Percentiles rank a stretch among this genome's conserved stretches.
These are phyloP conservation scores for Paramisgurnus dabryanus DNA, from an alignment of 2,113 vertebrate genomes.

Conservation along the genomic window DNA sequence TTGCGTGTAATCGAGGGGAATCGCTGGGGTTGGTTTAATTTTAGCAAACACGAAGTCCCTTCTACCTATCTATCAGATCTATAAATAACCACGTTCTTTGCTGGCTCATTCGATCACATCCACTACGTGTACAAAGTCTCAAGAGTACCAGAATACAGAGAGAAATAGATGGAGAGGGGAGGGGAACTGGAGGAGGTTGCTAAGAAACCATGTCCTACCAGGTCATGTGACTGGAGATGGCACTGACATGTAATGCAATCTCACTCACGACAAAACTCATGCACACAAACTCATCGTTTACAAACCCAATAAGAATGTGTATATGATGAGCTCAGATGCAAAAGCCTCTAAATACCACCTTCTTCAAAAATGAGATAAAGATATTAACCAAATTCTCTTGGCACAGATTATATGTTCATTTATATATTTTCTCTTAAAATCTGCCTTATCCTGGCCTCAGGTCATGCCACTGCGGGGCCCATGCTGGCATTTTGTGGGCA, in stretches of 20 bases:
- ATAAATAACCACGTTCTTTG: constrained; percentile 40
- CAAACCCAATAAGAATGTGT: too few relatives aligned
- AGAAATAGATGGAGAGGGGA: constrained; percentile 25
- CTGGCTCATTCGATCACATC: constrained; percentile 18
- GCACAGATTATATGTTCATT: too few relatives aligned
- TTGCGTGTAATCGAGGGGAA: neutral
- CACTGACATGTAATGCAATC: constrained; percentile 31
- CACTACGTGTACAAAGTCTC: constrained; percentile 25
- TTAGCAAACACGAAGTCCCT: constrained; percentile 31
- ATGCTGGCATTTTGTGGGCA: too few relatives aligned
- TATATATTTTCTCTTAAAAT: too few relatives aligned
- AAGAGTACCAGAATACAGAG: constrained; percentile 12
- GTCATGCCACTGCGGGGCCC: too few relatives aligned
- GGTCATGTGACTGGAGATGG: constrained; percentile 53
- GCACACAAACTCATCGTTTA: neutral
- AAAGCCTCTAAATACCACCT: too few relatives aligned
- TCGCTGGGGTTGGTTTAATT: constrained; percentile 27
- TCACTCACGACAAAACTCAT: constrained; percentile 37
- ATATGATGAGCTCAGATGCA: too few relatives aligned
- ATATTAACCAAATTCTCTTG: too few relatives aligned
- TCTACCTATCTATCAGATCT: constrained; percentile 36
- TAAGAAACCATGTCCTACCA: constrained; percentile 46
- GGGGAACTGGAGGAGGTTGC: constrained; percentile 44
- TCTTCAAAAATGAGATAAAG: too few relatives aligned
- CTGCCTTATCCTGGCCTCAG: too few relatives aligned